Evolutionary conservation across 2,888 invertebrate genomes (phyloP), one percentile per base, ranked within the genome.

Genomic region (Callimorpha dominula): DNA sequence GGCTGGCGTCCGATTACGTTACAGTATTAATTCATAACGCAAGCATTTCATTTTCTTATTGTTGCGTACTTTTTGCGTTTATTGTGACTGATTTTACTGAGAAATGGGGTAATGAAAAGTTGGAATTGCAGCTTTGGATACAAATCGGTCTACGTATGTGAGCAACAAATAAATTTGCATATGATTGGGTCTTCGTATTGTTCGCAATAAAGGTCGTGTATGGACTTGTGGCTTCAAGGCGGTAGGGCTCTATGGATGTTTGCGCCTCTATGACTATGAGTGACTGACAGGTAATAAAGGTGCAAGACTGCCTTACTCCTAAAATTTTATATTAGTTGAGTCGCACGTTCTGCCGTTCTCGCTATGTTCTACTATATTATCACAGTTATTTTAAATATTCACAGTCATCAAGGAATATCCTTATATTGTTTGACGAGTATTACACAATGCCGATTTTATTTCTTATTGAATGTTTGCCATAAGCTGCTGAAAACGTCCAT

Each of bases 1-100:
- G 84, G 84, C 77, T 81, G 78, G 85, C 83, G n/a, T 88, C 85
- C 83, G 83, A 66, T 84, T 84, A 65, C 79, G 42, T 54, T 66
- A 65, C 65, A 60, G 73, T 84, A 84, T 83, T 83, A 82, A 83
- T 81, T 83, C 81, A 75, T 81, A 79, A 76, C 73, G 78, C 80
- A 57, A 43, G 68, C 68, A 77, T 81, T 81, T 82, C 80, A 81
- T 85, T 86, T 84, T 84, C 79, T 81, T 81, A 80, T 67, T 70
- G 74, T 75, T 73, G 60, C 2, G 77, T 78, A 77, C 79, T 77
- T 52, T 82, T 84, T 82, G 78, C 72, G 68, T 83, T 81, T 86
- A 81, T 86, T 78, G 70, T 78, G 81, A 81, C 86, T 85, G 71
- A 70, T 63, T 67, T 62, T 71, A 31, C 46, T 31, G 64, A 54